Base-by-base conservation (phyloP, 2,113 vertebrate species). In the Bambusicola thoracicus region DNA sequence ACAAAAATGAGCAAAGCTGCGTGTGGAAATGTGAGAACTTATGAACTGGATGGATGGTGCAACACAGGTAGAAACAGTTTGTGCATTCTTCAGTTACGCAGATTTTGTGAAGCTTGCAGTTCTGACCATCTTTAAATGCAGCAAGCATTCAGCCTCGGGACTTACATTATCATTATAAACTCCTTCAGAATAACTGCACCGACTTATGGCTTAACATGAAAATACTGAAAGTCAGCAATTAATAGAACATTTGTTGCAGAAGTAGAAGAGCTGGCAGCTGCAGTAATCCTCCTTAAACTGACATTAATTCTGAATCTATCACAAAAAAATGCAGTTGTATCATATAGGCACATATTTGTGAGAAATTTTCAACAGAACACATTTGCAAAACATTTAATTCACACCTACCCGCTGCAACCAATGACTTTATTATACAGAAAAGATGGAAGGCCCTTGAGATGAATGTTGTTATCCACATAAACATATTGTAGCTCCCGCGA, bases 361-460 rank as follows among this genome's bases (percentile, higher is more conserved):
- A 53, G 51, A 86, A 72, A 32, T 66, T 40, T 38, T 51, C 77
- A 41, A 73, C 72, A 48, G 48, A 68, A 73, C 43, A n/a, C 21
- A 30, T 58, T 81, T 53, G 62, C 21, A 29, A 77, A 36, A 76
- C 5, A 66, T 62, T 44, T 69, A 67, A 92, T 79, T 95, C 75
- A 93, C 85, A 95, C 98, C 96, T 98, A 98, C 99, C 99, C 99
- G 92, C 97, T 99, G 96, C 99, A 99, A 90, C 99, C 99, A 76
- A 99, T 98, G 94, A 99, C 99, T 97, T 99, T 99, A 94, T 99
- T 99, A 85, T 99, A 99, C 59, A 99, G 97, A 49, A 98, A 98
- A 44, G 98, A 98, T 6, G 97, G 99, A 81, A 98, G 96, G 94
- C 98, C 98, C 95, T 98, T 98, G 96, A 98, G 98, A 95, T 98